A percentile compares a stretch with the other conserved stretches of the same genome.
Evolutionary conservation across 1,140 invertebrate species (phyloP).

Genomic region (Lethrus apterus): DNA sequence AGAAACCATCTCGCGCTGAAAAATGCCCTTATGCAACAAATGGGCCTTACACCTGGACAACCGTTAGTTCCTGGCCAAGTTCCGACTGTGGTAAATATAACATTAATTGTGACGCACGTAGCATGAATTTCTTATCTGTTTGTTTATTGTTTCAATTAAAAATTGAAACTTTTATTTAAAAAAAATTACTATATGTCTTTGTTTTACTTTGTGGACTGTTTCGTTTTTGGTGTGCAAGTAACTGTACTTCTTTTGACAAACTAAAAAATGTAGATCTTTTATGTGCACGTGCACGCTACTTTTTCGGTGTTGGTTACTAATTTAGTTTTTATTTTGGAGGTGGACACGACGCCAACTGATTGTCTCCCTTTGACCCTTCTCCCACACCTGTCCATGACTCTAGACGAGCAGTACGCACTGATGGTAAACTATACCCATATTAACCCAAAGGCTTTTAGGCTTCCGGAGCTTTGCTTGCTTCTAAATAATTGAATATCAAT

Average conservation of each 20-base stretch:
- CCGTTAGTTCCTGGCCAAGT: slow-evolving; percentile 82
- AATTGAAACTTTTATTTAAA: slow-evolving; percentile 1
- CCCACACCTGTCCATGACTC: slow-evolving; percentile 38
- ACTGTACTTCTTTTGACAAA: too few relatives aligned
- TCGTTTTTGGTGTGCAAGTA: too few relatives aligned
- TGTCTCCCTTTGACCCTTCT: slow-evolving; percentile 36
- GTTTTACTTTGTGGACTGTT: neutral
- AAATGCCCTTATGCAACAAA: slow-evolving; percentile 93
- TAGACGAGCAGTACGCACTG: slow-evolving; percentile 39
- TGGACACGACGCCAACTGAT: slow-evolving; percentile 34
- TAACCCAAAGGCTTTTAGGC: neutral
- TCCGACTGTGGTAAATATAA: slow-evolving; percentile 75
- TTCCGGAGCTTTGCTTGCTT: too few relatives aligned
- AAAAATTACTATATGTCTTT: neutral
- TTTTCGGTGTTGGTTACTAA: slow-evolving; percentile 33
- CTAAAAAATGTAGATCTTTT: too few relatives aligned
- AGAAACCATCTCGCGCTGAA: slow-evolving; percentile 97
- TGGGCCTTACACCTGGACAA: slow-evolving; percentile 83
- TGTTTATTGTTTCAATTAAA: slow-evolving; percentile 4
- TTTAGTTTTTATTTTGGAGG: slow-evolving; percentile 36
- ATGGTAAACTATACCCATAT: slow-evolving; percentile 31
- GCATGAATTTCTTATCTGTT: neutral
- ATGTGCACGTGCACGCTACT: slow-evolving; percentile 16
- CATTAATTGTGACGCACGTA: neutral
- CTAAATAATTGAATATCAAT: too few relatives aligned